Percentiles rank a stretch among this genome's conserved stretches.
phyloP scores from a whole-genome alignment of 1,140 invertebrate species.

The Danaus plexippus region DNA sequence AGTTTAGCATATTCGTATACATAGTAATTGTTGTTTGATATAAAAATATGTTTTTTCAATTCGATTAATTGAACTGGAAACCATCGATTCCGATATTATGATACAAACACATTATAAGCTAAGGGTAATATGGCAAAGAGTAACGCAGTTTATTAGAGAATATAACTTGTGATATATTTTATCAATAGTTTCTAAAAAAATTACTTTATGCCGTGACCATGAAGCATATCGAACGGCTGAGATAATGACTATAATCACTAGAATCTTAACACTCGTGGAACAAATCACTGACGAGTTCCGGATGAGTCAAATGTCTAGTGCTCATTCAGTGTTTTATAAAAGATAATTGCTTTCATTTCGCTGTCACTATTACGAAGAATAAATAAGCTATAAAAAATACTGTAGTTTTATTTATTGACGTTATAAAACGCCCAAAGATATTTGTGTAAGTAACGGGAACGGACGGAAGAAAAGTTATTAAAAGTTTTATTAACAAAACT shows the following conservation, averaged over 20 bases:
- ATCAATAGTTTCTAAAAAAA: constrained; percentile 20
- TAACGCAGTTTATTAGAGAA: background rate
- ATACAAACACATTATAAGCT: background rate
- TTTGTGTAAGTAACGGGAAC: no score
- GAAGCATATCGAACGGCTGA: constrained; percentile 45
- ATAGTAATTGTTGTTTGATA: background rate
- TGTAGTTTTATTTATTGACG: no score
- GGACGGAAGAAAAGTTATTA: no score
- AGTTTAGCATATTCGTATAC: background rate
- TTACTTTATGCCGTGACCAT: constrained; percentile 38
- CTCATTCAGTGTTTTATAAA: constrained; percentile 51
- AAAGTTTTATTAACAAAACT: no score
- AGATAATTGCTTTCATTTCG: constrained; percentile 34
- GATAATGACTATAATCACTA: constrained; percentile 48
- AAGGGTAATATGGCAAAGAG: constrained; percentile 1
- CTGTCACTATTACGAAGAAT: constrained; percentile 11
- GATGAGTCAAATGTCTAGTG: constrained; percentile 36
- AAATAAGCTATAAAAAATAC: no score
- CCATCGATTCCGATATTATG: no score
- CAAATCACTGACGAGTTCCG: constrained; percentile 49
- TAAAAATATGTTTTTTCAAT: background rate
- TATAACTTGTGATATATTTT: no score
- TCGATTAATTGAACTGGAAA: no score
- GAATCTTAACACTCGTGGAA: constrained; percentile 50
- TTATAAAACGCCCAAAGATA: constrained; percentile 8